Base-by-base conservation (phyloP, 2,113 vertebrate genomes). In the Anseranas semipalmata region DNA sequence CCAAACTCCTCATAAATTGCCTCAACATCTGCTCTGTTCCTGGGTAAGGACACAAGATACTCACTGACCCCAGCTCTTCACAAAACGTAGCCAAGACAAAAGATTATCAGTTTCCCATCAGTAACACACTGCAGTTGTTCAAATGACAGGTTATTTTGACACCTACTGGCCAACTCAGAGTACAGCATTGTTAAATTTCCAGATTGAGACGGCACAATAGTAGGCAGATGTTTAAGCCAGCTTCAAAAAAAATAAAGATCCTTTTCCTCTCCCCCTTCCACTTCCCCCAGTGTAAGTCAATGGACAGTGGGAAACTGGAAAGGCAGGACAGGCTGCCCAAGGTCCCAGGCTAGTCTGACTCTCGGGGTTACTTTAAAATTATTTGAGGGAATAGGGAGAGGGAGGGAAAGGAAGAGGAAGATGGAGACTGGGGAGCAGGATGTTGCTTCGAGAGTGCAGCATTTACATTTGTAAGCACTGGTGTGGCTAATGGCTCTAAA, bases 91-190 rank as follows among this genome's bases (percentile, higher is more conserved):
- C 8, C 18, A 32, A 72, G 45, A 83, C 48, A 73, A 76, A 91
- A 75, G 60, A 56, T 15, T 9, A 35, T 62, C 66, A 5, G 33
- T 71, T 74, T 68, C 39, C 58, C 72, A 48, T 12, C 13, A 14
- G 39, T 62, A 75, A 35, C 68, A 30, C 43, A 5, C 78, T 19
- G 32, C 58, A 33, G 55, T 39, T 68, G 41, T 53, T 90, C 68
- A 95, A 95, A 81, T n/a, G 84, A 89, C 96, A 97, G 96, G 94
- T 96, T 95, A 88, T 92, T 97, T 97, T 94, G 96, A 96, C 96
- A 96, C 91, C 96, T 97, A 89, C 96, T 96, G 97, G 97, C 58
- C 94, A 92, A 43, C 68, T 62, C 52, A 12, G 63, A 52, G 21
- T 53, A 97, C 68, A 96, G 65, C 92, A 94, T 77, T 86, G 76